Percentiles rank a stretch among this genome's conserved stretches.
Evolutionary conservation across 2,888 invertebrate species (phyloP).

Genomic region (Tineola bisselliella): DNA sequence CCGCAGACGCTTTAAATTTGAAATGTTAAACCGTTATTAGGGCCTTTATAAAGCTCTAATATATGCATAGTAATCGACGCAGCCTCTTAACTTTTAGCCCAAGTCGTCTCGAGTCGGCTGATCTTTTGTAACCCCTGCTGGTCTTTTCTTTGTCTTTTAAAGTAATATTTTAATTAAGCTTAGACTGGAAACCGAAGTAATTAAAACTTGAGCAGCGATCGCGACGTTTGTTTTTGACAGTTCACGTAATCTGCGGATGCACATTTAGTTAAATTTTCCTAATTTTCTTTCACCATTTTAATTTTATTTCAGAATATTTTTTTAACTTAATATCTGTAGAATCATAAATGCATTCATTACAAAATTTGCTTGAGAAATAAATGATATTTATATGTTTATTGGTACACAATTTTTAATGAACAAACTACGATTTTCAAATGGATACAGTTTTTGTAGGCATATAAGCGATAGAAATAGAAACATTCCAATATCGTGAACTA

Average conservation of each 20-base stretch:
- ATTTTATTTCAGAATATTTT: no score
- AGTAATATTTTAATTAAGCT: conserved; percentile 13
- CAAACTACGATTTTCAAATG: no score
- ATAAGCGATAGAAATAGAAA: no score
- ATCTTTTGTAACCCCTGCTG: not conserved
- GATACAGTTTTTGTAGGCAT: no score
- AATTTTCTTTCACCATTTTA: not conserved
- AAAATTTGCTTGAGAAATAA: no score
- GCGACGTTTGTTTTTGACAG: conserved; percentile 47
- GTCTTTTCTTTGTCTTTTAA: conserved; percentile 7
- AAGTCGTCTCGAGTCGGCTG: not conserved
- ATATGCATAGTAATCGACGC: not conserved
- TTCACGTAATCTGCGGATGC: conserved; percentile 40
- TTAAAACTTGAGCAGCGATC: conserved; percentile 45
- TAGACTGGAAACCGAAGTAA: conserved; percentile 24
- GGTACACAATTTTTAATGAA: no score
- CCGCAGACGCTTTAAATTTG: no score
- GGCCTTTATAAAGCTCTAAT: not conserved
- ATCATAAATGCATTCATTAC: no score
- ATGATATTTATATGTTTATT: no score
- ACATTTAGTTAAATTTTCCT: conserved; percentile 23
- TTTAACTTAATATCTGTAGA: no score
- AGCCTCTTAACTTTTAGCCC: not conserved
- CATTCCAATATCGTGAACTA: no score
- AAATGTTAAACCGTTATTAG: not conserved